Evolutionary conservation across 2,113 vertebrate species (phyloP).

Genomic region (Henicopernis longicauda): DNA sequence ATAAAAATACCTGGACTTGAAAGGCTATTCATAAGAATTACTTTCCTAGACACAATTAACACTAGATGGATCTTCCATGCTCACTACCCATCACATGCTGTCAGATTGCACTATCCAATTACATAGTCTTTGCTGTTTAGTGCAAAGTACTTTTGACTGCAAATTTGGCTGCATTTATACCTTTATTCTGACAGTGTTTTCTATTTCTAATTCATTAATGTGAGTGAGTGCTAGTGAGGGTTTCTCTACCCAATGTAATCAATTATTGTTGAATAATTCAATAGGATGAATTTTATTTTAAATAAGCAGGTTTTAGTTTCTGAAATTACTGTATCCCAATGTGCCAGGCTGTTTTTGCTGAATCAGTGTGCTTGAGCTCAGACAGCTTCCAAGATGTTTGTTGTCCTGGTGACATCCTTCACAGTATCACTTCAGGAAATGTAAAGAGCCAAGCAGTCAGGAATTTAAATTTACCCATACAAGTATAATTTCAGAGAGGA

Average conservation of each 20-base stretch:
- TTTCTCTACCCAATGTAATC: not conserved
- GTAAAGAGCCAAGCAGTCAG: not conserved
- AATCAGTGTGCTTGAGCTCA: not conserved
- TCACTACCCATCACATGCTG: not conserved
- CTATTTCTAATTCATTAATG: constrained; percentile 3
- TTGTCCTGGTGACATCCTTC: not conserved
- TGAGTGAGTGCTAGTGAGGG: not conserved
- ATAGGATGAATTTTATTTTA: not conserved
- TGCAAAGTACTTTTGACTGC: not conserved
- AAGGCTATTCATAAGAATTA: not conserved
- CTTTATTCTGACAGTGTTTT: not conserved
- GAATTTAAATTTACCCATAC: not conserved
- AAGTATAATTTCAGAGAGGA: not conserved
- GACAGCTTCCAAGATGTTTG: not conserved
- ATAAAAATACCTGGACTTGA: not conserved
- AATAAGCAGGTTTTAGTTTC: not conserved
- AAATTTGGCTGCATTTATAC: constrained; percentile 2
- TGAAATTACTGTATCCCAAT: not conserved
- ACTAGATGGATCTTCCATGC: not conserved
- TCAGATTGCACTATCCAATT: not conserved
- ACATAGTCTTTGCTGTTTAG: not conserved
- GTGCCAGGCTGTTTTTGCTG: constrained; percentile 15
- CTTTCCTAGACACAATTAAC: constrained; percentile 9
- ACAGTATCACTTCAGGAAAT: not conserved
- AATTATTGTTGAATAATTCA: constrained; percentile 48